Base-by-base conservation (phyloP, 2,888 invertebrate genomes). In the Andrena dorsata region DNA sequence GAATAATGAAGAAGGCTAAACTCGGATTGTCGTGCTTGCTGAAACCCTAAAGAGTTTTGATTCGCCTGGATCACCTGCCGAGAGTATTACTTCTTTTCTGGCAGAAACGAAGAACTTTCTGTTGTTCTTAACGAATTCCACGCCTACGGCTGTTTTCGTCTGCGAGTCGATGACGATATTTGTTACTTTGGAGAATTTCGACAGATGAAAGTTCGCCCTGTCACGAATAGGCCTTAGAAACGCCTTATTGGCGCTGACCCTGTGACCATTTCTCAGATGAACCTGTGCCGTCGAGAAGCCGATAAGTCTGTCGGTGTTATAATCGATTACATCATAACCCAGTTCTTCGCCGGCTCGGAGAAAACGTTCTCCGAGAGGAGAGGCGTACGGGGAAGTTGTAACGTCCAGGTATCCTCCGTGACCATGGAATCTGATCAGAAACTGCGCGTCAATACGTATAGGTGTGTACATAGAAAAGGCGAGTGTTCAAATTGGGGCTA, bases 241-340 rank as follows among this genome's bases (percentile, higher is more conserved):
- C 0, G 98, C 97, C 93, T 97, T 97, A 2, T 96, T 95, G 0
- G 97, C 96, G 91, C 97, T 98, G 87, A 97, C 97, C 80, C 98
- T 95, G 70, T 96, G 95, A 0, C 98, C 98, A 72, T 95, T 95
- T 68, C 96, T 94, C 92, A 97, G 95, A 30, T 96, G 97, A 0
- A 96, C 97, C 92, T 97, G 97, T 0, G 96, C 96, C 71, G 95
- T 95, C 0, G 96, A 96, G 90, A 97, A 97, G 0, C 97, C 97
- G 49, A 96, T 93, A 2, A 95, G 89, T 2, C 95, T 88, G 64
- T 95, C 95, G 4, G 96, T 96, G 92, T 97, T 98, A 0, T 97
- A 96, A 92, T 98, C 97, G 90, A 96, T 95, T 2, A 64, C 72
- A 88, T 96, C 81, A 89, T 96, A 97, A 0, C 97, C 97, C 41